A percentile compares a stretch with the other conserved stretches of the same genome.
Evolutionary conservation across 2,888 invertebrate species (phyloP).

Genomic region (Crepidodera aurea): DNA sequence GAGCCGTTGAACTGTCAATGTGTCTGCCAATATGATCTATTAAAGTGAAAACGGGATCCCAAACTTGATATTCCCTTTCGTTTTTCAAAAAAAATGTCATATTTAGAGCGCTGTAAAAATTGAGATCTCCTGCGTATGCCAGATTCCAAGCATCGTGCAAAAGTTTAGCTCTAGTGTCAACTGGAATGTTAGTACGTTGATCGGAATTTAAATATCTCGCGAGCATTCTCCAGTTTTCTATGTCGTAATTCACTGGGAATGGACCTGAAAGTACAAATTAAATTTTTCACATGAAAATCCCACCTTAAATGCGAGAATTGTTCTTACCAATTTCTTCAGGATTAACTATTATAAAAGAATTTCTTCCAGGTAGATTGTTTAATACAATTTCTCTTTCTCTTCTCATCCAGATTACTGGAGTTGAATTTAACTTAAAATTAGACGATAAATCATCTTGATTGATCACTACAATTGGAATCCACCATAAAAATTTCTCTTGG

Average conservation of each 20-base stretch:
- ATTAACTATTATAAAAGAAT: constrained; percentile 79
- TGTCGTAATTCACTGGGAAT: constrained; percentile 84
- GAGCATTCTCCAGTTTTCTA: constrained; percentile 78
- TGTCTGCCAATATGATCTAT: constrained; percentile 82
- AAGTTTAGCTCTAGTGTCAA: constrained; percentile 76
- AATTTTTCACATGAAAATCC: no score
- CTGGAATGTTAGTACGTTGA: constrained; percentile 68
- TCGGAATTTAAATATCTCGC: constrained; percentile 70
- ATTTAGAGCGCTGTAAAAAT: constrained; percentile 78
- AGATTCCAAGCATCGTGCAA: constrained; percentile 82
- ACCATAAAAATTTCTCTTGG: constrained; percentile 76
- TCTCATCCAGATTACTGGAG: constrained; percentile 71
- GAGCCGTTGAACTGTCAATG: constrained; percentile 71
- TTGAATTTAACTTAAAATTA: constrained; percentile 57
- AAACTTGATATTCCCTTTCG: constrained; percentile 78
- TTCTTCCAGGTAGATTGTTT: constrained; percentile 64
- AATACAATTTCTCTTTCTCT: constrained; percentile 66
- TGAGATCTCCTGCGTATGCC: constrained; percentile 75
- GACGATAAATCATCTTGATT: constrained; percentile 60
- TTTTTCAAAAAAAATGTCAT: constrained; percentile 79
- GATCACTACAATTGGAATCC: constrained; percentile 74
- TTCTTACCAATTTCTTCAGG: constrained; percentile 81
- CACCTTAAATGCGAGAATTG: neutral
- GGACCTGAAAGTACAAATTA: constrained; percentile 65
- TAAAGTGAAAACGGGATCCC: constrained; percentile 85